phyloP scores from a whole-genome alignment of 2,113 vertebrate species.

The Perca schrenkii region DNA sequence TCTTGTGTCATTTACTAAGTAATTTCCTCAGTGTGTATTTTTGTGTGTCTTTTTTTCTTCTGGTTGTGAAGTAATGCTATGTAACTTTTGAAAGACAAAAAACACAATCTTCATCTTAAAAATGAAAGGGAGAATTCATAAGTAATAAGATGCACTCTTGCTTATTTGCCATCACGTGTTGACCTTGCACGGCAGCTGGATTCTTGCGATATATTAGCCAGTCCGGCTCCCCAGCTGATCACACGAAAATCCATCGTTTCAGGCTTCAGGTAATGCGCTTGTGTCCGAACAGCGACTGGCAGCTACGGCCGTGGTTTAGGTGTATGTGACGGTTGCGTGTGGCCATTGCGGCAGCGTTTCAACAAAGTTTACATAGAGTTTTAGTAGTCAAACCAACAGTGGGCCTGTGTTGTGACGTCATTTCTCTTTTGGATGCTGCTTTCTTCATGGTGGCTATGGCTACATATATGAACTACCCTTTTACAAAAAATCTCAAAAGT shows the following conservation, averaged over 20 bases:
- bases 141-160: not conserved
- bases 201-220: too few relatives aligned
- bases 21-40: not conserved
- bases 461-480: not conserved
- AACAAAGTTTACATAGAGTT: not conserved
- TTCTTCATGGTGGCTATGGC: not conserved
- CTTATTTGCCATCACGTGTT: not conserved
- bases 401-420: not conserved
- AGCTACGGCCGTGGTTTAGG: too few relatives aligned
- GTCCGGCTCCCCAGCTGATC: too few relatives aligned
- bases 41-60: not conserved
- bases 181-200: too few relatives aligned
- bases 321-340: too few relatives aligned
- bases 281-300: too few relatives aligned
- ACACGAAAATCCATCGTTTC: too few relatives aligned
- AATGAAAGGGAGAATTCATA: not conserved
- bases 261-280: too few relatives aligned
- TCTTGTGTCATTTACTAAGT: not conserved
- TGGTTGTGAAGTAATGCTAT: not conserved
- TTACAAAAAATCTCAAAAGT: too few relatives aligned
- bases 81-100: not conserved
- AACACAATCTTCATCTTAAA: not conserved
- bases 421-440: not conserved
- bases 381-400: too few relatives aligned
- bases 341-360: too few relatives aligned